Conservation (phyloP, 2,113 vertebrate species). For the Peucedramus taeniatus region DNA sequence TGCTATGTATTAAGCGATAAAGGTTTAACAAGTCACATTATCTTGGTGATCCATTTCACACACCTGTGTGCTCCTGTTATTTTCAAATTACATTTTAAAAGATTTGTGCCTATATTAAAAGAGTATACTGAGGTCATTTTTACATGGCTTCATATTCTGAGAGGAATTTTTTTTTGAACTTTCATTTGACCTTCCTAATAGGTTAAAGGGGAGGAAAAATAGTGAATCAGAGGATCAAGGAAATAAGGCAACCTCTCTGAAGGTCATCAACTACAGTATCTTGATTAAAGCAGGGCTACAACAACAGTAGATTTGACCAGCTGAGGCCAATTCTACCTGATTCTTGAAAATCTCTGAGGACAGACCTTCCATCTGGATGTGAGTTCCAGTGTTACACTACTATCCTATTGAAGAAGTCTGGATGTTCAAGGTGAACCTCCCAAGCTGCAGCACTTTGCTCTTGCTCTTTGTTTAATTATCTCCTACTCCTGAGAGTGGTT, state of each 20-base stretch:
- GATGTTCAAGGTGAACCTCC: neutral
- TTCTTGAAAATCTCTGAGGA: neutral
- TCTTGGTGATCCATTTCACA: neutral
- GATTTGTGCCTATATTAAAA: neutral
- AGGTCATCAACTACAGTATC: neutral
- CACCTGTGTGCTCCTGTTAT: neutral
- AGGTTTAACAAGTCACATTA: neutral
- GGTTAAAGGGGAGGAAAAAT: neutral
- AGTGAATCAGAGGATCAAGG: neutral
- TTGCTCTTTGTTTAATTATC: neutral
- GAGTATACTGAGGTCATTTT: neutral
- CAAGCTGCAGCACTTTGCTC: neutral
- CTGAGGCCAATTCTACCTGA: neutral
- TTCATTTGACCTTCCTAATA: neutral
- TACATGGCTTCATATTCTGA: neutral
- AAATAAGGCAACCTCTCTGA: neutral
- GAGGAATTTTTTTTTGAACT: neutral
- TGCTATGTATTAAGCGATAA: neutral
- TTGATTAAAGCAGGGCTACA: neutral
- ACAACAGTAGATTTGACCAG: neutral
- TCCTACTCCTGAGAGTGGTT: neutral
- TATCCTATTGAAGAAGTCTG: neutral
- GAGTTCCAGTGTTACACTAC: neutral
- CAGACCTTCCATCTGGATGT: neutral
- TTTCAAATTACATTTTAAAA: neutral